phyloP scores from a whole-genome alignment of 1,140 invertebrate genomes.

The Bombus balteatus region DNA sequence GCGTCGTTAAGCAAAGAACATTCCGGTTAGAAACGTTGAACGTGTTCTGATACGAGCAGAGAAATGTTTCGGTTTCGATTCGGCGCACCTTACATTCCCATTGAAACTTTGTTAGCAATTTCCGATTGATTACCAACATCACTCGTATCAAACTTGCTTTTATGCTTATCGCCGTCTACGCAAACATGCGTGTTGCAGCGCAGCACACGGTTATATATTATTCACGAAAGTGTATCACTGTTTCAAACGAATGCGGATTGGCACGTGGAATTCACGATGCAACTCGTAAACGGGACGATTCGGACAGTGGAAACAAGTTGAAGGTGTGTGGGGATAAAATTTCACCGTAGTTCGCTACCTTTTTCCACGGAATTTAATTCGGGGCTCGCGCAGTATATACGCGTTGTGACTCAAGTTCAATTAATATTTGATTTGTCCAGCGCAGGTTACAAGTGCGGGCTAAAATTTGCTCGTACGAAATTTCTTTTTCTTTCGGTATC shows the following conservation, averaged over 20 bases:
- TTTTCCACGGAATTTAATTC: not conserved
- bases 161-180: slow-evolving; percentile 5
- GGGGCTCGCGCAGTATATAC: not conserved
- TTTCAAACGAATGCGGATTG: not conserved
- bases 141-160: not conserved
- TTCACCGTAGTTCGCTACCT: not conserved
- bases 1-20: no score
- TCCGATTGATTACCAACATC: slow-evolving; percentile 8
- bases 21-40: no score
- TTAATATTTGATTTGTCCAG: not conserved
- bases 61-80: not conserved
- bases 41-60: not conserved
- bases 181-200: not conserved
- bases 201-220: not conserved
- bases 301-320: not conserved
- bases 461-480: not conserved
- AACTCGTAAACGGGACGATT: not conserved
- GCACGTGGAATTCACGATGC: not conserved
- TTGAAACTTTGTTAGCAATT: not conserved
- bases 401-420: not conserved
- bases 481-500: fast-evolving
- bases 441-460: not conserved
- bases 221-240: not conserved
- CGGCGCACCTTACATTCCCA: not conserved
- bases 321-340: not conserved